Evolutionary conservation across 1,140 invertebrate species (phyloP), one percentile per base, ranked within the genome.

Genomic region (Sarcophaga bullata): DNA sequence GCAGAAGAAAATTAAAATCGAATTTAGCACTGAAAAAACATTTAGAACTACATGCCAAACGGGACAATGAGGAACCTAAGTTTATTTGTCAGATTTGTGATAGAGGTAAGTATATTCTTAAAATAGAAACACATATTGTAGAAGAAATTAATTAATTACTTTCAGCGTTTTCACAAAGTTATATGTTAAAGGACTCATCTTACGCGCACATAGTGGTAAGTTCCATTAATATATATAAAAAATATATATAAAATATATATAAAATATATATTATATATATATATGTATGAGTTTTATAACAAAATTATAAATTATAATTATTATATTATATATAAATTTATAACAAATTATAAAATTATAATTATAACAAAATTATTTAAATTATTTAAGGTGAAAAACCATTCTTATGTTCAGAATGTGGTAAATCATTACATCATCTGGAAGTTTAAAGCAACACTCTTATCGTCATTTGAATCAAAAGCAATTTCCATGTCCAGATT

Each of bases 351-450:
- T n/a, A n/a, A n/a, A n/a, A n/a, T n/a, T n/a, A n/a, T n/a, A n/a
- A 37, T 25, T 68, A 68, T 25, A 58, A 58, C n/a, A 58, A 58
- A 9, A 37, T 37, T 37, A 4, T 62, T 17, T 76, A 11, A 4
- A 48, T 76, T 17, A 50, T 13, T 48, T 0, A 92, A 11, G 92
- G 92, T 0, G 93, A 94, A 85, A 93, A 92, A 62, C 93, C 93
- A 3, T 94, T 91, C 86, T 87, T 93, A 8, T 94, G 94, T 87
- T 92, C 92, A 0, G 91, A 92, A 72, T 94, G 93, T 84, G 93
- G 93, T 0, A 93, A 93, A 85, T 91, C 92, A 3, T 94, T 85
- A 91, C 75, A n/a, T 50, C 75, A 19, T 78, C 75, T 17, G 49
- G 75, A 11, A 78, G 75, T 78, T 50, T 81, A 25, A 72, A 81